These are phyloP conservation scores for Adelges cooleyi DNA, from an alignment of 1,140 invertebrate species.

Conservation along the genomic window DNA sequence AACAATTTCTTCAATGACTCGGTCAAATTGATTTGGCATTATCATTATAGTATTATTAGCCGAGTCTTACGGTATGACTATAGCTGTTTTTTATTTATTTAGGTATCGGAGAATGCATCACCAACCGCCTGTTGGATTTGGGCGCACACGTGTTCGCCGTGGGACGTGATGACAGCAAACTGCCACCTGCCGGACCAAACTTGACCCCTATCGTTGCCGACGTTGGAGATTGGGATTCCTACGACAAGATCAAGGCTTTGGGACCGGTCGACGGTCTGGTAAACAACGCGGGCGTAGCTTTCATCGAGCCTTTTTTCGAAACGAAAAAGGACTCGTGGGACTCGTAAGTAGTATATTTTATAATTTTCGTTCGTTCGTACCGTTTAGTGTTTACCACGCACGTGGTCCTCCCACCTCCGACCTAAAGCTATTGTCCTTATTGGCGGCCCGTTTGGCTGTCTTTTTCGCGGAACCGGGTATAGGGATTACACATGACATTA, in stretches of 20 bases:
- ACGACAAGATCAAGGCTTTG: slow-evolving; percentile 43
- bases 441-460: too few species aligned
- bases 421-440: too few species aligned
- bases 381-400: too few species aligned
- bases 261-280: slow-evolving; percentile 61
- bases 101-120: slow-evolving; percentile 9
- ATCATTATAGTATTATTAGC: too few species aligned
- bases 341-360: slow-evolving; percentile 42
- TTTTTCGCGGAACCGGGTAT: slow-evolving; percentile 10
- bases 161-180: slow-evolving; percentile 36
- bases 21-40: too few species aligned
- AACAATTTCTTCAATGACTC: too few species aligned
- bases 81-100: too few species aligned
- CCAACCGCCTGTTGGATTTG: neutral
- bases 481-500: too few species aligned
- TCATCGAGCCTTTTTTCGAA: slow-evolving; percentile 50
- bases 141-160: slow-evolving; percentile 38
- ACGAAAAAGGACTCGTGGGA: slow-evolving; percentile 57
- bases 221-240: slow-evolving; percentile 62
- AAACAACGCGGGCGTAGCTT: slow-evolving; percentile 66
- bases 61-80: too few species aligned
- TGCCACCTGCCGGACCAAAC: slow-evolving; percentile 51
- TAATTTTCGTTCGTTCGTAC: too few species aligned
- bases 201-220: slow-evolving; percentile 59
- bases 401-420: too few species aligned